phyloP scores from a whole-genome alignment of 37 sponge, comb jelly and placozoan species.

The Tethya wilhelma region DNA sequence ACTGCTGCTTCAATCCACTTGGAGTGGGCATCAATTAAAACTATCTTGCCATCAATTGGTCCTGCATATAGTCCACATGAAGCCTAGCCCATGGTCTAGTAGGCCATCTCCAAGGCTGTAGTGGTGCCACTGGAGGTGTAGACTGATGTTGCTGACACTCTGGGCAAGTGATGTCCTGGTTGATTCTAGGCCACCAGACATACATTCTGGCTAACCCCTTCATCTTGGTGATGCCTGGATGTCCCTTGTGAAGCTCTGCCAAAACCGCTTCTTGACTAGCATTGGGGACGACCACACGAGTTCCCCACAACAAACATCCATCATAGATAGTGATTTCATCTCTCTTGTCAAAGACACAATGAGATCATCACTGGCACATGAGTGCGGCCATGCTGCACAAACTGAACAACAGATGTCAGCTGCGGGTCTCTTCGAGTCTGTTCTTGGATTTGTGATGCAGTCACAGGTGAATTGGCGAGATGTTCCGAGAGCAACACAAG shows the following conservation, averaged over 20 bases:
- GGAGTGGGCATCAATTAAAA: no score
- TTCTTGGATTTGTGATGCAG: no score
- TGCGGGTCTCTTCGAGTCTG: no score
- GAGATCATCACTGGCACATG: no score
- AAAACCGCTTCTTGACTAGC: not conserved
- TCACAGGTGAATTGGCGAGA: conserved; percentile 6
- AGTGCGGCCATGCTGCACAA: no score
- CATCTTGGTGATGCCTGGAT: not conserved
- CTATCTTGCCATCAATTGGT: no score
- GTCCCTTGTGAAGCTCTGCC: not conserved
- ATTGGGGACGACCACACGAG: not conserved
- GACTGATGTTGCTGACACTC: not conserved
- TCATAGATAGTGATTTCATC: not conserved
- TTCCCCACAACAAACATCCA: conserved; percentile 4
- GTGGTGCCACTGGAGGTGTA: not conserved
- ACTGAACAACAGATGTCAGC: no score
- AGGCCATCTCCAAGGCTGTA: not conserved
- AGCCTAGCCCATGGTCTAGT: no score
- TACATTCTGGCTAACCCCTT: no score
- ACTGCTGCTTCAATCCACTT: no score
- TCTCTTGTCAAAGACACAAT: not conserved
- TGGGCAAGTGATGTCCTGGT: not conserved
- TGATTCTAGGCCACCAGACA: not conserved
- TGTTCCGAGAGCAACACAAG: conserved; percentile 7
- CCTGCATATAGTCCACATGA: no score